These are phyloP conservation scores for Leucoraja erinaceus DNA, from an alignment of 2,113 vertebrate species.

Conservation along the genomic window DNA sequence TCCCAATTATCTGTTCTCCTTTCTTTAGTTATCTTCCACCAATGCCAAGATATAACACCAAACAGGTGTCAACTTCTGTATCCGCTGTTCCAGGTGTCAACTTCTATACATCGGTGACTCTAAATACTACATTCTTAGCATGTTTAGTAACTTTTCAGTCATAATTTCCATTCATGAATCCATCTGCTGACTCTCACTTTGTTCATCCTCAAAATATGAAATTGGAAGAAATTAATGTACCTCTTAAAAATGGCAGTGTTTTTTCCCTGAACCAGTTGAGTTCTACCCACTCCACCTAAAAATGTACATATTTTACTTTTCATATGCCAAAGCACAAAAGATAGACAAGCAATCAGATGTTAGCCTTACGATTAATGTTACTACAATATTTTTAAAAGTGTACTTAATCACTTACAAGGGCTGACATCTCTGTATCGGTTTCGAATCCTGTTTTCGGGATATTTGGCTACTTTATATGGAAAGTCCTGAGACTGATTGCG, in stretches of 20 bases:
- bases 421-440: constrained; percentile 98
- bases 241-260: not conserved
- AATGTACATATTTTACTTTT: not conserved
- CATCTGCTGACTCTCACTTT: too few species aligned
- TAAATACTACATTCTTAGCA: too few species aligned
- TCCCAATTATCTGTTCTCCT: too few species aligned
- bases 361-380: not conserved
- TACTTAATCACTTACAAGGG: constrained; percentile 76
- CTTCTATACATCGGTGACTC: too few species aligned
- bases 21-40: too few species aligned
- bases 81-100: too few species aligned
- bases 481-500: constrained; percentile 82
- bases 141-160: too few species aligned
- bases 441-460: constrained; percentile 82
- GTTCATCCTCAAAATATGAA: not conserved
- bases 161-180: too few species aligned
- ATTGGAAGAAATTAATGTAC: not conserved
- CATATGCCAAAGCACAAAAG: not conserved
- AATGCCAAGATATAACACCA: too few species aligned
- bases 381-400: not conserved
- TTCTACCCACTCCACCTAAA: not conserved
- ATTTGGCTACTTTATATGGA: constrained; percentile 85
- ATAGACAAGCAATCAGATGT: not conserved
- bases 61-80: too few species aligned
- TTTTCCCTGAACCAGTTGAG: not conserved